phyloP scores from a whole-genome alignment of 37 sponge, comb jelly and placozoan genomes.

The Cliona cf. orientalis region DNA sequence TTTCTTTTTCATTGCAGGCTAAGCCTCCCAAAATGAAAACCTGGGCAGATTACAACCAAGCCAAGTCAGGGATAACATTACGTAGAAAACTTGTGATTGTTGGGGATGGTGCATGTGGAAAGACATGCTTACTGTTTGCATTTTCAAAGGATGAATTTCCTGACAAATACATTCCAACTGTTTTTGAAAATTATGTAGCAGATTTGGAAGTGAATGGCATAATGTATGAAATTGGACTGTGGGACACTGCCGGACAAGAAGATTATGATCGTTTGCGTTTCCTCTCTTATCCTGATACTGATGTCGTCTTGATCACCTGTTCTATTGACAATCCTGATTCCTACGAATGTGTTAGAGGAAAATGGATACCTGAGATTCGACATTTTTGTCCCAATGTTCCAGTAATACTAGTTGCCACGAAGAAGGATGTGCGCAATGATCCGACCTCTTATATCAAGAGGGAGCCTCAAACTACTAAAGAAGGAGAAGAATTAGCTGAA shows the following conservation, averaged over 20 bases:
- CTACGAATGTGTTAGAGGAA: too few relatives aligned
- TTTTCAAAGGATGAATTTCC: slow-evolving; percentile 95
- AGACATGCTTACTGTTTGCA: slow-evolving; percentile 94
- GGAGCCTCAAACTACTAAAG: background rate
- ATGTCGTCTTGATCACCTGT: too few relatives aligned
- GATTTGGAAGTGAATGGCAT: slow-evolving; percentile 90
- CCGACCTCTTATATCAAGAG: slow-evolving; percentile 36
- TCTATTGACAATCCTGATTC: too few relatives aligned
- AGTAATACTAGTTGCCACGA: slow-evolving; percentile 56
- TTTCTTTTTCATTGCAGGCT: too few relatives aligned
- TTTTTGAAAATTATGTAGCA: slow-evolving; percentile 94
- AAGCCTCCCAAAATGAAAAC: too few relatives aligned
- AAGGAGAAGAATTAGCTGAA: slow-evolving; percentile 43
- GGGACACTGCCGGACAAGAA: too few relatives aligned
- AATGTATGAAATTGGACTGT: slow-evolving; percentile 83
- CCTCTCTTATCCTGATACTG: too few relatives aligned
- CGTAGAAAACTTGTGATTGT: slow-evolving; percentile 95
- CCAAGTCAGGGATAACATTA: slow-evolving; percentile 68
- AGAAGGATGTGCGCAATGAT: slow-evolving; percentile 56
- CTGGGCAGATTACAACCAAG: too few relatives aligned
- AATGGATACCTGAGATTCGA: too few relatives aligned
- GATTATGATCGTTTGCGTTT: too few relatives aligned
- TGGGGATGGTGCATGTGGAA: slow-evolving; percentile 98
- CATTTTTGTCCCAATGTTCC: slow-evolving; percentile 80
- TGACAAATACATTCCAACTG: too few relatives aligned